Conservation (phyloP, 2,113 vertebrate genomes). For the Anser brachyrhynchus region DNA sequence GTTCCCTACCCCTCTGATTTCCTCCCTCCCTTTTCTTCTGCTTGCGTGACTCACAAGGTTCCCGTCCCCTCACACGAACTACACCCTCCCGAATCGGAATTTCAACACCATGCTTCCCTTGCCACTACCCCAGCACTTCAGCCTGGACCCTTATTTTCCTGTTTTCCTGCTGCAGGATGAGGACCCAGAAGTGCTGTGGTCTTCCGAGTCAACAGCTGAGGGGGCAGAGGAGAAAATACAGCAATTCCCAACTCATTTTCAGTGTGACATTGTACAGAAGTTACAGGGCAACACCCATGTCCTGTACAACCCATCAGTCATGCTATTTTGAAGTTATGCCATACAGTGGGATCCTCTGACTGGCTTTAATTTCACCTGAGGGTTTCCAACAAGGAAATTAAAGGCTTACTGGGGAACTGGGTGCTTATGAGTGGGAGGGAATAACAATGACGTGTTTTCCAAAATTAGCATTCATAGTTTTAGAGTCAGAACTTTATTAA, state of each 20-base stretch:
- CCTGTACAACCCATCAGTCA: background rate
- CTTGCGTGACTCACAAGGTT: background rate
- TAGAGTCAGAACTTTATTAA: background rate
- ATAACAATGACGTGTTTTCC: background rate
- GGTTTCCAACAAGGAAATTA: slow-evolving; percentile 7
- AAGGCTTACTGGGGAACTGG: background rate
- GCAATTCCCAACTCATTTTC: background rate
- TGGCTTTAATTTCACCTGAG: background rate
- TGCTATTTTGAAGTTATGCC: background rate
- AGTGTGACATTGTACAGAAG: background rate
- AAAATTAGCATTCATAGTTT: background rate
- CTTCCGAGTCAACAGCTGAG: background rate
- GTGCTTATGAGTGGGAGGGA: background rate
- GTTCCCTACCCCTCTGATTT: background rate
- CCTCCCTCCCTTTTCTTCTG: background rate
- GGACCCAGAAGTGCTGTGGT: background rate
- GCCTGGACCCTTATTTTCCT: background rate
- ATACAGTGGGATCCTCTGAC: background rate
- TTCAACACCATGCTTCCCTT: background rate
- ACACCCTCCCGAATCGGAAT: background rate
- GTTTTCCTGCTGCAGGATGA: background rate
- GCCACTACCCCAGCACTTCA: background rate
- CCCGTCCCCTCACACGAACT: background rate
- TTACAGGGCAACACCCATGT: background rate
- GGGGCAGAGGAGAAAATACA: background rate